A percentile compares a stretch with the other conserved stretches of the same genome.
These are phyloP conservation scores for Trichosurus vulpecula DNA, from an alignment of 2,797 vertebrate genomes.

Conservation along the genomic window DNA sequence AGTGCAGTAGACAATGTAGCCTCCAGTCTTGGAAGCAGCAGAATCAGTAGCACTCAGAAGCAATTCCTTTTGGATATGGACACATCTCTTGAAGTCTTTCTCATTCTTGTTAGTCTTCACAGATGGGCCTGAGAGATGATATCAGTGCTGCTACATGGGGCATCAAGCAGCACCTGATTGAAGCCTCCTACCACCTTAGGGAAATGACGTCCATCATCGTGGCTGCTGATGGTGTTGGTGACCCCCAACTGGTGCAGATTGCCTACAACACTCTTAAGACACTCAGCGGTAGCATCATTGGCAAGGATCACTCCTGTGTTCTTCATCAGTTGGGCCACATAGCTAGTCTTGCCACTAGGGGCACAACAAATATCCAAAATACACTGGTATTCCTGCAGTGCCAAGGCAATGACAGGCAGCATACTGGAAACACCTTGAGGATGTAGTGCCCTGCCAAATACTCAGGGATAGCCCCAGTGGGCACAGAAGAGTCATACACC, in stretches of 20 bases:
- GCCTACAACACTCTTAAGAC: constrained; percentile 95
- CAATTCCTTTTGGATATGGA: constrained; percentile 97
- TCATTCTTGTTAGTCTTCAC: constrained; percentile 98
- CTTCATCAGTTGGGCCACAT: constrained; percentile 98
- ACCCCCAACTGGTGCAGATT: constrained; percentile 97
- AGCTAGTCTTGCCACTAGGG: constrained; percentile 97
- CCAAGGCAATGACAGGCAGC: constrained; percentile 95
- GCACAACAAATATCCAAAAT: constrained; percentile 98
- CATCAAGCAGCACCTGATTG: constrained; percentile 96
- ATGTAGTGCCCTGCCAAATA: constrained; percentile 98
- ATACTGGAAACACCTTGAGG: constrained; percentile 98
- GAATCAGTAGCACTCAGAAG: constrained; percentile 96
- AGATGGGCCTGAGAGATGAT: constrained; percentile 96
- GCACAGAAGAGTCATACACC: constrained; percentile 96
- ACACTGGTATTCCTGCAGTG: constrained; percentile 95
- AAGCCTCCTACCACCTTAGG: constrained; percentile 98
- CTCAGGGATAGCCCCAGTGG: constrained; percentile 96
- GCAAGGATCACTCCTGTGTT: constrained; percentile 96
- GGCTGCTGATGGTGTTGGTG: constrained; percentile 93
- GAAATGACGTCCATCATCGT: constrained; percentile 96
- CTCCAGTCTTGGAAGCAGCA: constrained; percentile 90
- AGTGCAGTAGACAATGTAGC: constrained; percentile 96
- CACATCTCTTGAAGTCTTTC: constrained; percentile 91
- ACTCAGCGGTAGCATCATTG: constrained; percentile 92
- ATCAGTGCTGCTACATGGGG: constrained; percentile 97